Conservation (phyloP, 2,113 vertebrate genomes). For the Urocolius indicus region DNA sequence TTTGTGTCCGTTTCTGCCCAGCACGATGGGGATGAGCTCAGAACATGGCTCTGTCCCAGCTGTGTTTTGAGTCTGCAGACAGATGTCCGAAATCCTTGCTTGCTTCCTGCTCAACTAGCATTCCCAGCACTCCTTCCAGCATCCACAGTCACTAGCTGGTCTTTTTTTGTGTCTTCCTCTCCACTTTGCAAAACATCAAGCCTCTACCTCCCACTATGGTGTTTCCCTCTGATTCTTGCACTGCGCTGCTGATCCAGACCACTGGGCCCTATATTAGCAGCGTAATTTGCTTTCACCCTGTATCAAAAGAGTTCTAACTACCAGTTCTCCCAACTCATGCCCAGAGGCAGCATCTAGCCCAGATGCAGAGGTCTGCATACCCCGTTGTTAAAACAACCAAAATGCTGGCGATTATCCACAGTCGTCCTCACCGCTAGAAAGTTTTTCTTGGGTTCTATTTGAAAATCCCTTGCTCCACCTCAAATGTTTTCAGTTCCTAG, state of each 20-base stretch:
- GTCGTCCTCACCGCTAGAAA: background rate
- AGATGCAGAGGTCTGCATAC: constrained; percentile 4
- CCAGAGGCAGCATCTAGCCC: background rate
- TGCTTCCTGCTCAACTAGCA: background rate
- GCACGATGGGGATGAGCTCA: background rate
- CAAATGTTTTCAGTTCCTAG: constrained; percentile 28
- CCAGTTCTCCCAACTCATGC: background rate
- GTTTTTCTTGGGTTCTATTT: constrained; percentile 14
- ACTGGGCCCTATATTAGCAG: background rate
- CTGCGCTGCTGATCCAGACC: background rate
- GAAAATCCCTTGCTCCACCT: constrained; percentile 1
- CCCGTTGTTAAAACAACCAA: constrained; percentile 39
- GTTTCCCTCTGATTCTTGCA: background rate
- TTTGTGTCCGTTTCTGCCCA: background rate
- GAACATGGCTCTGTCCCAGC: background rate
- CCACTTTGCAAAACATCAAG: background rate
- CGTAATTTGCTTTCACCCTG: background rate
- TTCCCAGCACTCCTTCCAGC: background rate
- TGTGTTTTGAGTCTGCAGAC: background rate
- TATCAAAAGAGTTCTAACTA: background rate
- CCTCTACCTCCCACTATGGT: background rate
- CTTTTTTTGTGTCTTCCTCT: background rate
- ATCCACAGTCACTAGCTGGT: fast-evolving
- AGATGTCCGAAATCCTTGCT: background rate
- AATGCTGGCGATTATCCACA: background rate